These are phyloP conservation scores for Penaeus chinensis DNA, from an alignment of 1,140 invertebrate species.

Conservation along the genomic window DNA sequence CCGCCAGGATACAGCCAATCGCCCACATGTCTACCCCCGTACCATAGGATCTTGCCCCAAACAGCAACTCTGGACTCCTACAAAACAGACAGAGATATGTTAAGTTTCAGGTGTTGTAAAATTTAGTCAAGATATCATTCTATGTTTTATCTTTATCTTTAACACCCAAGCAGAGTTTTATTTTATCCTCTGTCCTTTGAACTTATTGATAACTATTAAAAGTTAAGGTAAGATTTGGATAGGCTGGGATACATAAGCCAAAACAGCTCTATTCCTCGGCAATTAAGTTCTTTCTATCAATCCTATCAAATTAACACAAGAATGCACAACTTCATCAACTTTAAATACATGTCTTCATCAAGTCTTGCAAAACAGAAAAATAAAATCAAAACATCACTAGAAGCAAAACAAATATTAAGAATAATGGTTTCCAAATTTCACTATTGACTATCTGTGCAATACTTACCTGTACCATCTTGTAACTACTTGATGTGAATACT, in stretches of 20 bases:
- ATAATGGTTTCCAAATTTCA: not conserved
- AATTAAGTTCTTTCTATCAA: not conserved
- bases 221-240: too few relatives aligned
- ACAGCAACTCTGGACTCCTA: slow-evolving; percentile 93
- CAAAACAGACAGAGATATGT: slow-evolving; percentile 65
- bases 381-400: not conserved
- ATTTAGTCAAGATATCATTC: not conserved
- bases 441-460: not conserved
- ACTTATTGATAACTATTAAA: not conserved
- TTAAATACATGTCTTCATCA: not conserved
- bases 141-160: not conserved
- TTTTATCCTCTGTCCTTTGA: not conserved
- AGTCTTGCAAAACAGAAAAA: not conserved
- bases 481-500: slow-evolving; percentile 99
- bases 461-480: slow-evolving; percentile 89
- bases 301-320: not conserved
- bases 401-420: not conserved
- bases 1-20: slow-evolving; percentile 96
- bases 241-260: too few relatives aligned
- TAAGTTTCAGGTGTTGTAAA: not conserved
- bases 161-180: not conserved
- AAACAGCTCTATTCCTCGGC: too few relatives aligned
- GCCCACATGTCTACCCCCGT: slow-evolving; percentile 99
- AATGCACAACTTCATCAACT: not conserved
- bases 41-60: slow-evolving; percentile 94